Base-by-base conservation (phyloP, 2,888 invertebrate species). In the Xanthia icteritia region DNA sequence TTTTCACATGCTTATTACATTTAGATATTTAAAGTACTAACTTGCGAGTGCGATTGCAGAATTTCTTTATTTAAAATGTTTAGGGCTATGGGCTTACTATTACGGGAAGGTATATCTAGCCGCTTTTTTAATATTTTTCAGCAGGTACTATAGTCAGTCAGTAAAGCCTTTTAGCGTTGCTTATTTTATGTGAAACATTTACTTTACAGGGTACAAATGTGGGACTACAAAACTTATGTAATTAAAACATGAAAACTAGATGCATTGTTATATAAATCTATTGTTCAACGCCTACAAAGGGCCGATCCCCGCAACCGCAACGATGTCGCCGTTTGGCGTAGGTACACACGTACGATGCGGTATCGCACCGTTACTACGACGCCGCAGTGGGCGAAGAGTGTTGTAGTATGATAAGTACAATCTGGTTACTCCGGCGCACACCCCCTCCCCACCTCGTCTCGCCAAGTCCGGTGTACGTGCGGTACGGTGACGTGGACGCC, bases 1-100 rank as follows among this genome's bases (percentile, higher is more conserved):
- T 76, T 64, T 77, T 73, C 39, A 88, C 69, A 91, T 76, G 67
- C 66, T 76, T 42, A 42, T 68, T 54, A 48, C 17, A 42, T 13
- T 67, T 31, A 42, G 39, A 0, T 60, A 23, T 8, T 51, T 20
- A 27, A 64, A 54, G 2, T 36, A 27, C 13, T 1, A 20, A 17
- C 0, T 15, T 20, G 15, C 3, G 5, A 6, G 27, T 56, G 5
- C n/a, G 3, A 6, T 20, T 71, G 13, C 8, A 9, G 3, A 11
- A 31, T 23, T 27, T 8, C 8, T 27, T 17, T 31, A 31, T 51
- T 51, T 36, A 36, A 61, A 23, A 31, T 31, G 2, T 17, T 68
- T 17, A 3, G 17, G 17, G 0, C 2, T 27, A 27, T 58, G 27
- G 31, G 17, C 17, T 31, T 60, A 58, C 13, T 58, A 15, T 58